Conservation (phyloP, 1,140 invertebrate species). For the Drosophila pseudoobscura region DNA sequence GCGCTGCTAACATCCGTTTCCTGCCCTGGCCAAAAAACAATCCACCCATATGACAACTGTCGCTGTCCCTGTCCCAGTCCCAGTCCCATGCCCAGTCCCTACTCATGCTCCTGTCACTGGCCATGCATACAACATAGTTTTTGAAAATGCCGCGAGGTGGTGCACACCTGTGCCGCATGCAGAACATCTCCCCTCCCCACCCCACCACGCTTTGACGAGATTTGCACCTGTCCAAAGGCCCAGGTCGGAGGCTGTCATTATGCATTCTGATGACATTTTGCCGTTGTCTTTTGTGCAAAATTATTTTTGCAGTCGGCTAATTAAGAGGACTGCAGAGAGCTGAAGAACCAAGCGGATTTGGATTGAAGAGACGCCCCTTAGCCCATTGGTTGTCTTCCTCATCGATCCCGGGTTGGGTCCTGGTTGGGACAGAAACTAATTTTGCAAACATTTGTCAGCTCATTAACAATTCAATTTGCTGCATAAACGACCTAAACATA, state of each 20-base stretch:
- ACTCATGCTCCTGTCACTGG: constrained; percentile 21
- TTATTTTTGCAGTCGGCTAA: constrained; percentile 64
- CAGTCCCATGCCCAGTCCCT: constrained; percentile 4
- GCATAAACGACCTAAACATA: constrained; percentile 78
- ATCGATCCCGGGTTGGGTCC: too few species aligned
- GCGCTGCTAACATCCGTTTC: constrained; percentile 71
- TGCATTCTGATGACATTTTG: constrained; percentile 76
- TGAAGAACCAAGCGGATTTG: constrained; percentile 23
- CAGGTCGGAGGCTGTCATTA: constrained; percentile 61
- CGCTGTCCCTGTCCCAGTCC: constrained; percentile 15
- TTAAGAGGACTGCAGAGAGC: constrained; percentile 47
- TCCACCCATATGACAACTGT: constrained; percentile 79
- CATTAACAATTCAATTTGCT: constrained; percentile 81
- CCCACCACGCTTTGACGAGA: constrained; percentile 41
- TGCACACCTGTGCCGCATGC: constrained; percentile 55
- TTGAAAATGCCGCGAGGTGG: constrained; percentile 63
- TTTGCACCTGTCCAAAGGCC: constrained; percentile 42
- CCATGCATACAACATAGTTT: constrained; percentile 55
- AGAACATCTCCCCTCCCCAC: not conserved
- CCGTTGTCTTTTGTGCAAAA: constrained; percentile 58
- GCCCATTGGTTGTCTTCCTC: not conserved
- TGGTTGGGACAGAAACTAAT: constrained; percentile 52
- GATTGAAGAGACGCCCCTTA: not conserved
- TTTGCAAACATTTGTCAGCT: constrained; percentile 74
- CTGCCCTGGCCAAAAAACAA: constrained; percentile 66